Conservation (phyloP, 2,797 vertebrate genomes). For the Sphenopsis melanotis region DNA sequence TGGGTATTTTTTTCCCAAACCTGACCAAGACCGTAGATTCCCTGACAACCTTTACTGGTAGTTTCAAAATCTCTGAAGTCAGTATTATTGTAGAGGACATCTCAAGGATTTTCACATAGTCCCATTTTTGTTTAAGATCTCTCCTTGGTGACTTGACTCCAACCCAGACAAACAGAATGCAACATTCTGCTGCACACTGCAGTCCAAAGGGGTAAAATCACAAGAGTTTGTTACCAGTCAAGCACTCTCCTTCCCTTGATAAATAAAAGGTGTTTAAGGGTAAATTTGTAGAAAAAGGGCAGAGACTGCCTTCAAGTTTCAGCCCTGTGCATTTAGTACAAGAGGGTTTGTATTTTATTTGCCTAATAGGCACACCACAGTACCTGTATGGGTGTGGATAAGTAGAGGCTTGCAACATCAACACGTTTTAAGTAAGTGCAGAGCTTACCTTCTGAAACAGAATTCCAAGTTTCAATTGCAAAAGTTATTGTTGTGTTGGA, state of each 20-base stretch:
- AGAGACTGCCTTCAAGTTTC: background rate
- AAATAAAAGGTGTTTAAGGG: background rate
- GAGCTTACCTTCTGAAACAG: background rate
- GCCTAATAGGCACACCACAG: background rate
- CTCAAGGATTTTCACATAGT: background rate
- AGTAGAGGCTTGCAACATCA: background rate
- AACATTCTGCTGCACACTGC: background rate
- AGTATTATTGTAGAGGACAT: background rate
- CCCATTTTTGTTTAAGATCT: background rate
- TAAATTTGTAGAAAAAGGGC: background rate
- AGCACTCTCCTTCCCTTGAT: background rate
- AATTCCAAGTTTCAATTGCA: background rate
- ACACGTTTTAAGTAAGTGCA: background rate
- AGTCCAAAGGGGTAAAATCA: background rate
- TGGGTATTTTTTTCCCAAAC: background rate
- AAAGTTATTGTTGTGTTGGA: background rate
- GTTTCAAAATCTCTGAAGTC: background rate
- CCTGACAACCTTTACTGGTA: background rate
- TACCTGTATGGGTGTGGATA: background rate
- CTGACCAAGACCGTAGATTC: background rate
- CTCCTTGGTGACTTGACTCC: background rate
- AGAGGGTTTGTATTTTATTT: background rate
- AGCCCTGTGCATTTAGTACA: background rate
- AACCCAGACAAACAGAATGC: background rate
- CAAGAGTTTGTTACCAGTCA: background rate